phyloP scores from a whole-genome alignment of 2,797 vertebrate species.

The Brachyrhaphis roseni region DNA sequence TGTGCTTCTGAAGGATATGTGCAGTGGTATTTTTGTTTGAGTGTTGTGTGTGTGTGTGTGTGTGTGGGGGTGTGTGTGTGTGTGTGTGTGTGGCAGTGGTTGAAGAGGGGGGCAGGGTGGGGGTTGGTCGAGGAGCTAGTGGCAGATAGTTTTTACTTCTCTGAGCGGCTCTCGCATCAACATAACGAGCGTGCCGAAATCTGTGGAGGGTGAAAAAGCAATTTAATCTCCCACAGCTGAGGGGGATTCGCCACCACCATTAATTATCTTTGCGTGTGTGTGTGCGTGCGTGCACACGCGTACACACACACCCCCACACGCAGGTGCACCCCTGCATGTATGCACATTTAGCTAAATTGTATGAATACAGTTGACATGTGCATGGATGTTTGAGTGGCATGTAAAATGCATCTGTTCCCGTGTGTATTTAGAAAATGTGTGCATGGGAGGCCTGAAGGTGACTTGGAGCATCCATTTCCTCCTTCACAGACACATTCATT shows the following conservation, averaged over 20 bases:
- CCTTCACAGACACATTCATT: constrained; percentile 48
- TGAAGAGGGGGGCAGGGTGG: neutral
- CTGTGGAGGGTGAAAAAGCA: constrained; percentile 83
- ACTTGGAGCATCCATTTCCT: constrained; percentile 57
- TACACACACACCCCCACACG: too few relatives aligned
- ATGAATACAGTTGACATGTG: constrained; percentile 17
- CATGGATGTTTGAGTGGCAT: constrained; percentile 6
- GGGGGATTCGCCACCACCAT: constrained; percentile 76
- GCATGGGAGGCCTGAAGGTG: constrained; percentile 59
- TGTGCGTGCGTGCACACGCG: neutral
- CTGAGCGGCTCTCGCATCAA: constrained; percentile 76
- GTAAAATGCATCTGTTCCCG: constrained; percentile 2
- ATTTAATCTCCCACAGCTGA: constrained; percentile 82
- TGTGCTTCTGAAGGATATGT: constrained; percentile 33
- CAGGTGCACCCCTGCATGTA: constrained; percentile 12
- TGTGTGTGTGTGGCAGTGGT: neutral
- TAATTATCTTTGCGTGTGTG: constrained; percentile 73
- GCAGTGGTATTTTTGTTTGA: constrained; percentile 29
- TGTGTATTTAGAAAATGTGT: constrained; percentile 28
- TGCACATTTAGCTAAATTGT: constrained; percentile 26
- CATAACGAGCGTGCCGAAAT: constrained; percentile 78
- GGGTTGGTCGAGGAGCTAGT: constrained; percentile 8
- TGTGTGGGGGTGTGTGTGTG: too few relatives aligned
- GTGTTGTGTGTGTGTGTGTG: too few relatives aligned
- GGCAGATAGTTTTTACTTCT: constrained; percentile 72